phyloP scores from a whole-genome alignment of 2,888 invertebrate species.

The Hoplodrina blanda region DNA sequence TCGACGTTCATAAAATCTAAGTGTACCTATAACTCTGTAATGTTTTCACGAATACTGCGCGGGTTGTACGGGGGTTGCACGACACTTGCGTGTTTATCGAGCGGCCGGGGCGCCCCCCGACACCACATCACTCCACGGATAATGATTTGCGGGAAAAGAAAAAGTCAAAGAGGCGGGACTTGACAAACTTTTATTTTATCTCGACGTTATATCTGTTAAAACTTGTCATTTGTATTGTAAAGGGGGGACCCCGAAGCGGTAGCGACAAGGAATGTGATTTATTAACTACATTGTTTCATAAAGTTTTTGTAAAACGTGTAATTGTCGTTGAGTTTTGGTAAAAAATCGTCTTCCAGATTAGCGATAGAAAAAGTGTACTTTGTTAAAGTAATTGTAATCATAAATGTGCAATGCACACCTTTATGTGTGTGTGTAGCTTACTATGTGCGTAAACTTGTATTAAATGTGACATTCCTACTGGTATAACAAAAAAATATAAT shows the following conservation, averaged over 20 bases:
- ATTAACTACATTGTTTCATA: constrained; percentile 19
- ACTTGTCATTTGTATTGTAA: constrained; percentile 29
- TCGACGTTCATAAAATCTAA: constrained; percentile 61
- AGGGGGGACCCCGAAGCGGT: constrained; percentile 2
- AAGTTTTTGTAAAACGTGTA: neutral
- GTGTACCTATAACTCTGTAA: constrained; percentile 56
- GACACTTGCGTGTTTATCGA: constrained; percentile 54
- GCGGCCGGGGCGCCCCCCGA: constrained; percentile 14
- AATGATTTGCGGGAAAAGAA: constrained; percentile 48
- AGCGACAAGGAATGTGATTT: constrained; percentile 17
- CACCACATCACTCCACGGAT: constrained; percentile 48
- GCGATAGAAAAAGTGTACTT: too few relatives aligned
- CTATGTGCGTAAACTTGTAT: too few relatives aligned
- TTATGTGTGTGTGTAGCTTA: too few relatives aligned
- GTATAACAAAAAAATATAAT: neutral
- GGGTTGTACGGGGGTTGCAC: constrained; percentile 31
- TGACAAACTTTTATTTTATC: constrained; percentile 50
- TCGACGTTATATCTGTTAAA: constrained; percentile 40
- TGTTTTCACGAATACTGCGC: constrained; percentile 52
- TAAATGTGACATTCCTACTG: too few relatives aligned
- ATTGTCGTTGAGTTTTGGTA: constrained; percentile 5
- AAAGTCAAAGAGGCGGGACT: constrained; percentile 37
- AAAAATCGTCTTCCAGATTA: too few relatives aligned
- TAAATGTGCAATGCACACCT: too few relatives aligned
- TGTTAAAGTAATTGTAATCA: too few relatives aligned